Base-by-base conservation (phyloP, 2,113 vertebrate genomes). In the Pedetes capensis region DNA sequence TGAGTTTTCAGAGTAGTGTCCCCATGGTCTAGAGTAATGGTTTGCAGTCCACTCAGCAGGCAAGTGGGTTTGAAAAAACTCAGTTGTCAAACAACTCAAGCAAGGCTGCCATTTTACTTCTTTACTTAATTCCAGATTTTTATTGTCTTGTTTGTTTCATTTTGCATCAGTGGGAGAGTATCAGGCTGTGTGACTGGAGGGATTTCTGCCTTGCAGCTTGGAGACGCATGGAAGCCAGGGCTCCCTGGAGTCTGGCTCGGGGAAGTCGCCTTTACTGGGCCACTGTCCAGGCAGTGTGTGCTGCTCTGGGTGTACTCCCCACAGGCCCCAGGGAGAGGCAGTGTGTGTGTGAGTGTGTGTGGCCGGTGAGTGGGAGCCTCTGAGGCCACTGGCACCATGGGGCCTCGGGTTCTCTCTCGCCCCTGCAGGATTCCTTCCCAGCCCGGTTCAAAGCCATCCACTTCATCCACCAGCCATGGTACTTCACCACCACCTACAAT, bases 401-500 rank as follows among this genome's bases (percentile, higher is more conserved):
- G 14, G 23, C 32, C 32, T 0, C 37, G 25, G 63, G n/a, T 6
- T 34, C 0, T 18, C 42, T 82, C 63, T 91, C 55, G 86, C 90
- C 84, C 78, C 57, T 72, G 6, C 97, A 99, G 99, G 99, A 99
- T 93, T 99, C 99, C 6, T 99, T 99, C 97, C 99, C 99, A 0
- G 99, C 99, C 0, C 99, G 99, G 34, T 99, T 99, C 98, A 99
- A 99, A 96, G 99, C 99, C 0, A 98, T 99, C 64, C 99, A 99
- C 91, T 99, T 99, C 95, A 99, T 99, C 91, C 99, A 99, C 96
- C 99, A 99, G 98, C 99, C 99, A 1, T 99, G 99, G 99, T 99
- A 99, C 97, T 99, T 99, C 98, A 99, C 99, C 95, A 99, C 99
- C 3, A 99, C 99, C 47, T 99, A 99, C 98, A 99, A 99, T 0